Evolutionary conservation across 2,113 vertebrate species (phyloP), one percentile per base, ranked within the genome.

Genomic region (Pipa parva): DNA sequence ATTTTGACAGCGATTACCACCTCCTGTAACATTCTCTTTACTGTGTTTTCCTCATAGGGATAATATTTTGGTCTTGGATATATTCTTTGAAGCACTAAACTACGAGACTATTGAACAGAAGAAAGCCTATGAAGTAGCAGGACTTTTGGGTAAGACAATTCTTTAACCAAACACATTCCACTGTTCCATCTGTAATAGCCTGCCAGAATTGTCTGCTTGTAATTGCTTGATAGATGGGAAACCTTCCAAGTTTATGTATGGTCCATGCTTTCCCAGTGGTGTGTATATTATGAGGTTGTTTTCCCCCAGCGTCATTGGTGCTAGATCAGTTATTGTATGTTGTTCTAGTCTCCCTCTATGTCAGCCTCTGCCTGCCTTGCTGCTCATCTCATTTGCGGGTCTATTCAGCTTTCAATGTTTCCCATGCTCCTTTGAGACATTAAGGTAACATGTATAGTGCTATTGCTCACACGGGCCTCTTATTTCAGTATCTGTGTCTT

Each of bases 41-140:
- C n/a, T n/a, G n/a, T n/a, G n/a, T n/a, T n/a, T n/a, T n/a, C n/a
- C n/a, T n/a, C n/a, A 61, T 52, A 98, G 97, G 75, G 95, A 98
- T 83, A 99, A 99, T 85, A 95, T 99, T 85, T 79, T 99, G 84
- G 95, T 99, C 72, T 84, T 99, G 85, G 97, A 99, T 74, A 97
- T 99, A 82, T 99, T 90, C 84, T 99, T 99, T 17, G 97, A 99
- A 78, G 95, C 96, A 1, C 85, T 99, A 73, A 99, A 99, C 88
- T 99, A 98, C 1, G 97, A 99, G 83, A 99, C 93, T 4, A 99
- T 99, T 1, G 95, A 99, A 77, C 97, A 99, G 89, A 99, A 97
- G 88, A 97, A 97, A 78, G 97, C 97, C 7, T 99, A 99, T 1
- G 95, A 98, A 82, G 83, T 99, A 77, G 95, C 97, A 0, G 95